Evolutionary conservation across 2,888 invertebrate genomes (phyloP).

Genomic region (Drosophila algonquin): DNA sequence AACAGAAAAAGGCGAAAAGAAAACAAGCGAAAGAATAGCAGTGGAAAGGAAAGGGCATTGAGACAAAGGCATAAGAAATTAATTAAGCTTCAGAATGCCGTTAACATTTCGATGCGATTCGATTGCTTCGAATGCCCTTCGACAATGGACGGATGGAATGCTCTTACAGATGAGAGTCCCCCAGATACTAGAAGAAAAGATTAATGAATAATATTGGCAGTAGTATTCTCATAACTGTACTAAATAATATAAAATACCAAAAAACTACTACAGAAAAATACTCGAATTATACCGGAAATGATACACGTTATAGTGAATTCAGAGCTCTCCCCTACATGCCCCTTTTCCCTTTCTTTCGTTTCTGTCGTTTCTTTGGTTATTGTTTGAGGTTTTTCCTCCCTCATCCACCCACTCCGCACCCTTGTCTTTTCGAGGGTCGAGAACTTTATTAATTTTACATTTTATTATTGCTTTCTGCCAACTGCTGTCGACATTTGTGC

Average conservation of each 20-base stretch:
- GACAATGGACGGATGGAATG: not conserved
- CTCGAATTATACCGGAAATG: no score
- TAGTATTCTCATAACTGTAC: no score
- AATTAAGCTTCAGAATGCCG: constrained; percentile 50
- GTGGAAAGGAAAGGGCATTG: not conserved
- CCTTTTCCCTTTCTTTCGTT: not conserved
- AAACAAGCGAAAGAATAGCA: not conserved
- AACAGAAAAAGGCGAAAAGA: constrained; percentile 11
- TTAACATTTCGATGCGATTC: constrained; percentile 2
- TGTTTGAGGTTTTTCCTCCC: not conserved
- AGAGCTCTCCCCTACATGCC: not conserved
- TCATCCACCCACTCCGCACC: not conserved
- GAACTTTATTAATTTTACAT: constrained; percentile 33
- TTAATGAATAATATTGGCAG: no score
- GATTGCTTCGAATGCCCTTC: not conserved
- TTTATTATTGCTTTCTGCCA: constrained; percentile 18
- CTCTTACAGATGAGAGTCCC: not conserved
- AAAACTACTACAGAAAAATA: no score
- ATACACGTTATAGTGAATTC: constrained; percentile 10
- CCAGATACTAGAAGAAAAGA: no score
- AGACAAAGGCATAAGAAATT: constrained; percentile 50
- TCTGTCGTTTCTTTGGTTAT: not conserved
- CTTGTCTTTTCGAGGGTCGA: constrained; percentile 4
- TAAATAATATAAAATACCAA: no score
- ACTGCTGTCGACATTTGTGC: constrained; percentile 13